Percentiles rank a stretch among this genome's conserved stretches.
These are phyloP conservation scores for Protosalanx chinensis DNA, from an alignment of 2,797 vertebrate species.

Conservation along the genomic window DNA sequence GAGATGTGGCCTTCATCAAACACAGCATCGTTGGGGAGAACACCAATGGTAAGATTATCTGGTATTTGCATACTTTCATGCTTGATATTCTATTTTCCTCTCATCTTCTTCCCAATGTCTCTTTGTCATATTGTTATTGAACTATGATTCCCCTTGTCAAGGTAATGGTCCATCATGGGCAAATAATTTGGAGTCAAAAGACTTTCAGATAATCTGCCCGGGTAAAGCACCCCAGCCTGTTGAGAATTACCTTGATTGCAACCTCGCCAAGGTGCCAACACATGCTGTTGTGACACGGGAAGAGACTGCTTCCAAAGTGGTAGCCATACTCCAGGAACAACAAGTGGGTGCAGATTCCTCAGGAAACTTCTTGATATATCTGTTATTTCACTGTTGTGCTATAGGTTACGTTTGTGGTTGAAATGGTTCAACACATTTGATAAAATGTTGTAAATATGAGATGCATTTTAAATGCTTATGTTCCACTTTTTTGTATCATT, in stretches of 20 bases:
- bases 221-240: conserved; percentile 51
- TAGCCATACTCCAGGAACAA: conserved; percentile 67
- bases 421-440: not conserved
- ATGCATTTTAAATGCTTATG: not conserved
- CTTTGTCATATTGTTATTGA: not conserved
- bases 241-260: conserved; percentile 59
- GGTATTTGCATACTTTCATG: not conserved
- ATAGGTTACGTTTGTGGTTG: not conserved
- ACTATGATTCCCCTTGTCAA: conserved; percentile 30
- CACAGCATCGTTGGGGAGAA: conserved; percentile 63
- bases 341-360: conserved; percentile 68
- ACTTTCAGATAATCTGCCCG: conserved; percentile 81
- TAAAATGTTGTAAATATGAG: not conserved
- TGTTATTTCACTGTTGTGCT: not conserved
- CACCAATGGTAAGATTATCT: conserved; percentile 59
- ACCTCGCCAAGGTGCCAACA: conserved; percentile 79
- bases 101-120: too few relatives aligned
- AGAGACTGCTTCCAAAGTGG: conserved; percentile 62
- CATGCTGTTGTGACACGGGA: conserved; percentile 82
- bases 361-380: not conserved
- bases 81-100: not conserved
- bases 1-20: conserved; percentile 76
- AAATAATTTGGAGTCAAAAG: not conserved
- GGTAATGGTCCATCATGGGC: conserved; percentile 57
- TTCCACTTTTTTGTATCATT: not conserved